phyloP scores from a whole-genome alignment of 2,113 vertebrate genomes.

The Labeo rohita region DNA sequence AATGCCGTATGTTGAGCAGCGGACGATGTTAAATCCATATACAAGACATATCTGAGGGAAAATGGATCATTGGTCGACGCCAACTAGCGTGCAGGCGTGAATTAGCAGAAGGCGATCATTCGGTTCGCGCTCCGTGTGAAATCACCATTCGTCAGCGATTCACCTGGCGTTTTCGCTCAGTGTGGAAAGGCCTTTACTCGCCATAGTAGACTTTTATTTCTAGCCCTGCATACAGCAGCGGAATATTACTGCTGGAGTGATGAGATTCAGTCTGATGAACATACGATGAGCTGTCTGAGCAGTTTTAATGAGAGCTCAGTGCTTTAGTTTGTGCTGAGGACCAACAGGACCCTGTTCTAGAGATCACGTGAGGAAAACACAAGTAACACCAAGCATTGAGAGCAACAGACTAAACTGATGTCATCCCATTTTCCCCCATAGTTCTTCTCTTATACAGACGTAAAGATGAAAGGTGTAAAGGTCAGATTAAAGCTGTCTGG shows the following conservation, averaged over 20 bases:
- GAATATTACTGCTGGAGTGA: not conserved
- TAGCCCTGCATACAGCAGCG: no score
- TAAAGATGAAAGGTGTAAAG: not conserved
- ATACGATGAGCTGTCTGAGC: not conserved
- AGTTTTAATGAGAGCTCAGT: not conserved
- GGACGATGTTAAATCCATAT: no score
- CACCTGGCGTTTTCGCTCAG: no score
- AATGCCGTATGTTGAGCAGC: no score
- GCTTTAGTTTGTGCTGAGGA: not conserved
- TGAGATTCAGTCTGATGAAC: not conserved
- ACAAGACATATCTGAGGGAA: no score
- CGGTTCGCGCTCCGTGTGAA: no score
- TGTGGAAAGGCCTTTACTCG: not conserved
- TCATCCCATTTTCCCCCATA: not conserved
- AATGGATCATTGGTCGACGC: no score
- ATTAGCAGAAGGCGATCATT: no score
- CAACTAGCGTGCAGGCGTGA: no score
- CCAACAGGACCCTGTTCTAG: not conserved
- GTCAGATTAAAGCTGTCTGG: not conserved
- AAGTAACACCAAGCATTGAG: not conserved
- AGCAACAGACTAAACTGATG: not conserved
- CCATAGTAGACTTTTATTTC: not conserved
- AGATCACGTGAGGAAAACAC: not conserved
- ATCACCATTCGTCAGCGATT: no score
- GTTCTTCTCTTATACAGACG: not conserved